These are phyloP conservation scores for Pocota personata DNA, from an alignment of 2,888 invertebrate genomes.

Conservation along the genomic window DNA sequence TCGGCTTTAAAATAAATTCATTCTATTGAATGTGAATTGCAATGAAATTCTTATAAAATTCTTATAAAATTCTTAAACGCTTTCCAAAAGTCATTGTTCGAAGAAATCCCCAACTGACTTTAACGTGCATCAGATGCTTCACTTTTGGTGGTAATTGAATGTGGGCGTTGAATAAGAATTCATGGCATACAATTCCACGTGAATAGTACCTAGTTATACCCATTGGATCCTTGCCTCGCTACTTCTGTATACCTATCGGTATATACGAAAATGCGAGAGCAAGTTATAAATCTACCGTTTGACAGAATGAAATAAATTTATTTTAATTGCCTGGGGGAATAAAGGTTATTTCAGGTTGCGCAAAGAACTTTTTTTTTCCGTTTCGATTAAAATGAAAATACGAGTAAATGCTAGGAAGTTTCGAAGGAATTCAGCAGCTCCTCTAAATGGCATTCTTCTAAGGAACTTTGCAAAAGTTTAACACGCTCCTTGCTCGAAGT, in stretches of 20 bases:
- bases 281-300: constrained; percentile 55
- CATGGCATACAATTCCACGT: neutral
- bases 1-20: too few relatives aligned
- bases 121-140: constrained; percentile 27
- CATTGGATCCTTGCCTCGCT: neutral
- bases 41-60: too few relatives aligned
- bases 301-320: constrained; percentile 65
- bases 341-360: constrained; percentile 49
- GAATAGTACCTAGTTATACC: neutral
- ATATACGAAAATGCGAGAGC: neutral
- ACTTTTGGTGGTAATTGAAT: constrained; percentile 16
- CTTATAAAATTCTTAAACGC: neutral
- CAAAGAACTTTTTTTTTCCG: constrained; percentile 37
- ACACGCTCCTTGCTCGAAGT: constrained; percentile 38
- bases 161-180: constrained; percentile 2
- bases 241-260: neutral
- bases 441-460: constrained; percentile 44
- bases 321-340: constrained; percentile 68
- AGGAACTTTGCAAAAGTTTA: constrained; percentile 54
- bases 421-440: constrained; percentile 25
- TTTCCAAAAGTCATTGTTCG: constrained; percentile 3
- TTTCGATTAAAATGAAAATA: constrained; percentile 57
- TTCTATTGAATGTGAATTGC: too few relatives aligned
- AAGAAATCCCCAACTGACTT: neutral
- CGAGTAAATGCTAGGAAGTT: constrained; percentile 46